Percentiles rank a stretch among this genome's conserved stretches.
phyloP scores from a whole-genome alignment of 2,113 vertebrate species.

The Archocentrus centrarchus region DNA sequence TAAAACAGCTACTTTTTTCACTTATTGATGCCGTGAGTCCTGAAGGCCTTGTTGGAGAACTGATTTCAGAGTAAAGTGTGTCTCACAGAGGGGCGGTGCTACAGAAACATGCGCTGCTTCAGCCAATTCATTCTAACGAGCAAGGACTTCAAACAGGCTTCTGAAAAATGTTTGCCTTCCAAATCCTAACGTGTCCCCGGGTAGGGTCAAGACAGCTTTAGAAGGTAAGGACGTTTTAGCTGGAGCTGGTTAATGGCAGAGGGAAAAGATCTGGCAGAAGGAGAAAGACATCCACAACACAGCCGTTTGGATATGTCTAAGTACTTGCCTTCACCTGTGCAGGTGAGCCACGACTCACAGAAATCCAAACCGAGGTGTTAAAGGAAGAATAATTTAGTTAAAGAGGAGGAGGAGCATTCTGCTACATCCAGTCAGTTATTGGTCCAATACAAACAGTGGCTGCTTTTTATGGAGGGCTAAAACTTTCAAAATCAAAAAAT shows the following conservation, averaged over 20 bases:
- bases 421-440: neutral
- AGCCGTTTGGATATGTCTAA: neutral
- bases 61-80: neutral
- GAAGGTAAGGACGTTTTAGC: slow-evolving; percentile 22
- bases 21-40: slow-evolving; percentile 18
- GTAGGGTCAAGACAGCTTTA: slow-evolving; percentile 40
- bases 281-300: slow-evolving; percentile 15
- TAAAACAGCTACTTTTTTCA: slow-evolving; percentile 24
- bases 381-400: neutral
- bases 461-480: neutral
- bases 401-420: neutral
- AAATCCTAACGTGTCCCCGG: slow-evolving; percentile 42
- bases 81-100: slow-evolving; percentile 4
- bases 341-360: neutral
- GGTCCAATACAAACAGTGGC: neutral
- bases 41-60: neutral
- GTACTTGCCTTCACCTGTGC: neutral
- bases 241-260: slow-evolving; percentile 37
- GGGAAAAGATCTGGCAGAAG: slow-evolving; percentile 46
- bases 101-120: neutral
- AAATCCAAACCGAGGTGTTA: neutral
- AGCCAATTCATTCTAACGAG: slow-evolving; percentile 41
- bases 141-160: slow-evolving; percentile 50
- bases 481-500: neutral
- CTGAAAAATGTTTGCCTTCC: slow-evolving; percentile 34